These are phyloP conservation scores for Himalopsyche phryganea DNA, from an alignment of 1,140 invertebrate species.

Conservation along the genomic window DNA sequence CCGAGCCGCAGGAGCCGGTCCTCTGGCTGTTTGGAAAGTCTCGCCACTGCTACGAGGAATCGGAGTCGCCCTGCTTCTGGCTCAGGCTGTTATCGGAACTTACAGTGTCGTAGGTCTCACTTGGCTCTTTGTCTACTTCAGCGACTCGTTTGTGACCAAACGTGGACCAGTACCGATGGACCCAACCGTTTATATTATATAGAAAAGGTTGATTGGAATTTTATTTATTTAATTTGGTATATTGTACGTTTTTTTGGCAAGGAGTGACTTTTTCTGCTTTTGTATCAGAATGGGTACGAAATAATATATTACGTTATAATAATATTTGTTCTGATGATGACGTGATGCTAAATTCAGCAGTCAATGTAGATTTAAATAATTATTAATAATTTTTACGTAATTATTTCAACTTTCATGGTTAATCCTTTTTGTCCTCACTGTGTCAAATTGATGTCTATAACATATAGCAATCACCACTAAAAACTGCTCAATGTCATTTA, in stretches of 20 bases:
- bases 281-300: no score
- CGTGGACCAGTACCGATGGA: constrained; percentile 77
- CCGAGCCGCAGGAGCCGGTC: constrained; percentile 77
- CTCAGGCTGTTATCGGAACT: constrained; percentile 77
- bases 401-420: no score
- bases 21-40: constrained; percentile 89
- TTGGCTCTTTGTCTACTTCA: constrained; percentile 85
- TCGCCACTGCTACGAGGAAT: constrained; percentile 88
- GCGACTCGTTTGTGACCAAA: constrained; percentile 84
- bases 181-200: constrained; percentile 65
- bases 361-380: no score
- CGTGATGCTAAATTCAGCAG: no score
- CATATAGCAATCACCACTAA: no score
- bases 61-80: constrained; percentile 74
- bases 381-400: no score
- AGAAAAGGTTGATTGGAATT: constrained; percentile 54
- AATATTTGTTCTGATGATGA: no score
- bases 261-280: neutral
- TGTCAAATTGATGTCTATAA: no score
- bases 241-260: neutral
- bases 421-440: no score
- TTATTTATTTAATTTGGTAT: constrained; percentile 1
- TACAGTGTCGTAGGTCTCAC: constrained; percentile 84
- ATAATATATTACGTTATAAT: no score
- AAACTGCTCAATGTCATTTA: no score